These are phyloP conservation scores for Dynastes maya DNA, from an alignment of 2,888 invertebrate genomes.

Conservation along the genomic window DNA sequence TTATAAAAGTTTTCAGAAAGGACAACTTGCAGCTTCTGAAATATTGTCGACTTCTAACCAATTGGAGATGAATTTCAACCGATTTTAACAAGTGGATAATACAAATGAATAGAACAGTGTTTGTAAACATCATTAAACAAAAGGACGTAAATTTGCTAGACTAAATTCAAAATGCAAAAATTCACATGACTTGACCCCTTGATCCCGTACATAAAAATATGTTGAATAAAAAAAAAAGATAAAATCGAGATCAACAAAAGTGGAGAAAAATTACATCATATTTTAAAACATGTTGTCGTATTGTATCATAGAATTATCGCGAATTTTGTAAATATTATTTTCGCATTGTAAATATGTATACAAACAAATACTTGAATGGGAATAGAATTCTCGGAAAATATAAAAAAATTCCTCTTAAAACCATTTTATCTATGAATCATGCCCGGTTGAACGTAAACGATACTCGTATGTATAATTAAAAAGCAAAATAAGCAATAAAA, in stretches of 20 bases:
- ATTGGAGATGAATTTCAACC: too few relatives aligned
- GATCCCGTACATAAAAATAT: too few relatives aligned
- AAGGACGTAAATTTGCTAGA: too few relatives aligned
- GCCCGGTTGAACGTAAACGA: neutral
- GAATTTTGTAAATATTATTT: conserved; percentile 4
- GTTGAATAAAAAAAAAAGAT: neutral
- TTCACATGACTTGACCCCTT: too few relatives aligned
- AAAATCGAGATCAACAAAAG: neutral
- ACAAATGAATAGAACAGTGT: too few relatives aligned
- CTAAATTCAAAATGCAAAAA: too few relatives aligned
- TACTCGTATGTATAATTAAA: neutral
- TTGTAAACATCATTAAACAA: too few relatives aligned
- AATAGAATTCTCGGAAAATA: conserved; percentile 4
- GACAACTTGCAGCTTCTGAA: too few relatives aligned
- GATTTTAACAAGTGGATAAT: too few relatives aligned
- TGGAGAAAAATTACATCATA: neutral
- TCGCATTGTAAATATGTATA: conserved; percentile 7
- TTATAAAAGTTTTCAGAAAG: too few relatives aligned
- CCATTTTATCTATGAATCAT: conserved; percentile 8
- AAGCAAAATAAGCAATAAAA: conserved; percentile 1
- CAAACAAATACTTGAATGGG: conserved; percentile 18
- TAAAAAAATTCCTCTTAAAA: conserved; percentile 18
- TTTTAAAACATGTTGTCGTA: conserved; percentile 5
- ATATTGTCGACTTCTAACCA: too few relatives aligned
- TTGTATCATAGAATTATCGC: conserved; percentile 9